Conservation (phyloP, 2,888 invertebrate species). For the Pristionchus fissidentatus region DNA sequence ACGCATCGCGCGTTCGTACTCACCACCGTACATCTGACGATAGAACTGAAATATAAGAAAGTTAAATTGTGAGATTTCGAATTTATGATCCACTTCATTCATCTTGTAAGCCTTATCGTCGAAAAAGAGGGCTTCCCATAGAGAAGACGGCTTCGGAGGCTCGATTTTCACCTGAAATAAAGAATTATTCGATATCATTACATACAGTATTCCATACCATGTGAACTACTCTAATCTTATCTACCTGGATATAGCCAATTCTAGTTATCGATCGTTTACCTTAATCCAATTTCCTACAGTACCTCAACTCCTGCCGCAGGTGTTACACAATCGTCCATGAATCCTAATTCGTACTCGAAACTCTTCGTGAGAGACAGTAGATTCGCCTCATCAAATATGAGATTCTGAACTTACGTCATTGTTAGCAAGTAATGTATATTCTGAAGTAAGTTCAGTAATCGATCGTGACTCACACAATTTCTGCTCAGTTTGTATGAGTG, state of each 20-base stretch:
- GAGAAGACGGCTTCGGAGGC: not conserved
- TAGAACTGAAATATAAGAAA: conserved; percentile 6
- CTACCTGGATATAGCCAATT: no score
- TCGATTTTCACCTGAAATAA: conserved; percentile 10
- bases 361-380: not conserved
- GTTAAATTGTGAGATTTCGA: not conserved
- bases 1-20: conserved; percentile 18
- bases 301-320: conserved; percentile 6
- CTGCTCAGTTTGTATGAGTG: conserved; percentile 30
- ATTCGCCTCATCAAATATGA: conserved; percentile 24
- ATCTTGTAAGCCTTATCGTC: conserved; percentile 37
- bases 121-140: conserved; percentile 34
- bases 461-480: not conserved
- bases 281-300: not conserved
- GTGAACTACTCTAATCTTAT: not conserved
- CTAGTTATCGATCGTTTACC: not conserved
- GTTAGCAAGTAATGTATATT: not conserved
- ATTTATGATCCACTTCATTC: not conserved
- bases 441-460: no score
- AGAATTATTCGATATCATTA: not conserved
- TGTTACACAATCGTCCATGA: conserved; percentile 12
- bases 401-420: not conserved
- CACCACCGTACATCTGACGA: not conserved
- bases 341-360: conserved; percentile 37
- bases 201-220: not conserved